Percentiles rank a stretch among this genome's conserved stretches.
Evolutionary conservation across 1,140 invertebrate species (phyloP).

Genomic region (Stenopsyche tienmushanensis): DNA sequence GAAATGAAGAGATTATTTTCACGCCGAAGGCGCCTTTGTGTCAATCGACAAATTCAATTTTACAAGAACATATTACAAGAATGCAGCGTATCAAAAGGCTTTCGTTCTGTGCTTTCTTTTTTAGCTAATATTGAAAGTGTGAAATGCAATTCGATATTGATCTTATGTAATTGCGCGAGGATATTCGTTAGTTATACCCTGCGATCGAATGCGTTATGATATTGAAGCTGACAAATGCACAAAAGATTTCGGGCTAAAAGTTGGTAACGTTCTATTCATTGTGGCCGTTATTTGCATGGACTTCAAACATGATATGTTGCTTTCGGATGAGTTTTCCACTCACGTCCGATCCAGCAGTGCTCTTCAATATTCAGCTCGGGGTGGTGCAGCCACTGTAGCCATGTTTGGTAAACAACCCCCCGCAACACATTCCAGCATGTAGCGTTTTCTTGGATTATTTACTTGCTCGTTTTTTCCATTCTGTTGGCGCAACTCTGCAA

Average conservation of each 20-base stretch:
- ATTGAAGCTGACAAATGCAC: no score
- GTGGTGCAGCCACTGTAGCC: conserved; percentile 20
- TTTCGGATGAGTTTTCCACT: conserved; percentile 35
- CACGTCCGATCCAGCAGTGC: conserved; percentile 27
- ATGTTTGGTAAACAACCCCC: conserved; percentile 40
- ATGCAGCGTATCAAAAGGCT: no score
- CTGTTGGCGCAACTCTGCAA: background rate
- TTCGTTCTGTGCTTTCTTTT: no score
- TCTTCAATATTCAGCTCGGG: conserved; percentile 33
- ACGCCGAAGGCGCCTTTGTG: conserved; percentile 21
- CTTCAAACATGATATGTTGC: conserved; percentile 16
- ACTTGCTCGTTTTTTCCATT: conserved; percentile 28
- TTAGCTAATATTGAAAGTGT: no score
- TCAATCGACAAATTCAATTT: conserved; percentile 36
- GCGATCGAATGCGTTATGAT: no score
- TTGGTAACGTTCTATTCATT: no score
- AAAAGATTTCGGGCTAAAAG: no score
- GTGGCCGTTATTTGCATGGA: conserved; percentile 2
- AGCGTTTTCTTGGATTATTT: conserved; percentile 39
- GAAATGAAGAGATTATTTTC: conserved; percentile 57
- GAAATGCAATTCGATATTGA: no score
- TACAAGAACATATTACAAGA: background rate
- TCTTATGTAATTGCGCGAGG: no score
- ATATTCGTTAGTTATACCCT: no score
- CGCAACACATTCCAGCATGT: conserved; percentile 29